Percentiles rank a stretch among this genome's conserved stretches.
phyloP scores from a whole-genome alignment of 2,797 vertebrate species.

The Gymnodraco acuticeps region DNA sequence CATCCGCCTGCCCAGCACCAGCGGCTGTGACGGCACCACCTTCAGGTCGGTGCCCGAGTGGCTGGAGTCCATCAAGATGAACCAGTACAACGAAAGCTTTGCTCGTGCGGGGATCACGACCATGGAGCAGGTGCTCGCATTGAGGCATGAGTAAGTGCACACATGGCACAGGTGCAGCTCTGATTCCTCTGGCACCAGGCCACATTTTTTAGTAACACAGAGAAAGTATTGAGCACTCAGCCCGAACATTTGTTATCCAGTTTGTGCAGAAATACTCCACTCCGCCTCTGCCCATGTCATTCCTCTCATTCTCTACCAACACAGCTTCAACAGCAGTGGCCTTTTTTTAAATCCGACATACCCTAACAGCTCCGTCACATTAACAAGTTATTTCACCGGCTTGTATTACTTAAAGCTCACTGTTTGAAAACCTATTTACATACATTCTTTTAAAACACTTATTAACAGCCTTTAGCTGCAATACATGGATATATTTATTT shows the following conservation, averaged over 20 bases:
- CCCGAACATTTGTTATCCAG: conserved; percentile 68
- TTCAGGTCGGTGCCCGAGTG: conserved; percentile 94
- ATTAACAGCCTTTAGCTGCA: neutral
- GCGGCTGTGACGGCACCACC: conserved; percentile 89
- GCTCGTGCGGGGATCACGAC: conserved; percentile 88
- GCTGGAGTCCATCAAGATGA: conserved; percentile 98
- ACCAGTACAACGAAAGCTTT: conserved; percentile 94
- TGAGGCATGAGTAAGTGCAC: conserved; percentile 94
- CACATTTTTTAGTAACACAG: conserved; percentile 53
- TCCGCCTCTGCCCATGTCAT: conserved; percentile 36
- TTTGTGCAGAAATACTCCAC: conserved; percentile 46
- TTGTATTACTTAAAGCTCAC: neutral
- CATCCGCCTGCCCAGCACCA: conserved; percentile 96
- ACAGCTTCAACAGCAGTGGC: conserved; percentile 21
- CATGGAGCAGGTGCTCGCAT: conserved; percentile 94
- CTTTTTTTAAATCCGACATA: conserved; percentile 4
- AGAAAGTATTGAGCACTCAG: conserved; percentile 56
- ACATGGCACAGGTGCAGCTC: conserved; percentile 65
- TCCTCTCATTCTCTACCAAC: conserved; percentile 58
- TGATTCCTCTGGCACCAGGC: conserved; percentile 44
- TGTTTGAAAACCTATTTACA: neutral
- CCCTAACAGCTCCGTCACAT: neutral
- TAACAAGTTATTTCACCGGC: neutral
- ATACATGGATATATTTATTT: neutral
- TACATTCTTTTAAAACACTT: no score